Conservation (phyloP, 2,113 vertebrate species). For the Solea senegalensis region DNA sequence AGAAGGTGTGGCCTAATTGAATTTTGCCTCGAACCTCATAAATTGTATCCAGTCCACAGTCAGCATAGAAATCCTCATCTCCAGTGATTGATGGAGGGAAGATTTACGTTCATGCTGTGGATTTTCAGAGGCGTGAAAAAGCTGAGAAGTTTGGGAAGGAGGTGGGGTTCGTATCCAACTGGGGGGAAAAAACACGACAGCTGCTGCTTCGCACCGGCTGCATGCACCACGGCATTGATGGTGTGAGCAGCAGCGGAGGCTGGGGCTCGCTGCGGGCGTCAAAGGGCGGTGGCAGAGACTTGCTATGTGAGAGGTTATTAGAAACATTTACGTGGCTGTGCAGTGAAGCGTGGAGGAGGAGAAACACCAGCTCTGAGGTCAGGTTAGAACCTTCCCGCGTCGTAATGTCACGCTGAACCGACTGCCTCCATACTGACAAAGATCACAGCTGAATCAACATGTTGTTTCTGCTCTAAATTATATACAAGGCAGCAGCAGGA, state of each 20-base stretch:
- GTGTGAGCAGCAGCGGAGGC: slow-evolving; percentile 37
- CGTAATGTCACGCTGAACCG: slow-evolving; percentile 32
- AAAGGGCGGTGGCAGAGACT: slow-evolving; percentile 23
- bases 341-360: slow-evolving; percentile 12
- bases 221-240: slow-evolving; percentile 34
- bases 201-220: slow-evolving; percentile 30
- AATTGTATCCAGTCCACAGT: slow-evolving; percentile 64
- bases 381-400: slow-evolving; percentile 11
- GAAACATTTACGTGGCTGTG: slow-evolving; percentile 49
- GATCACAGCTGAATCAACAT: slow-evolving; percentile 47
- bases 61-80: slow-evolving; percentile 46
- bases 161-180: slow-evolving; percentile 22
- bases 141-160: slow-evolving; percentile 16
- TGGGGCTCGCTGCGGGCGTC: slow-evolving; percentile 29
- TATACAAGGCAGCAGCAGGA: slow-evolving; percentile 24
- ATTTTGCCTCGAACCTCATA: slow-evolving; percentile 67
- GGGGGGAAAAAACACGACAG: slow-evolving; percentile 46
- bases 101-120: slow-evolving; percentile 6
- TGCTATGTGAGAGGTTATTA: slow-evolving; percentile 56
- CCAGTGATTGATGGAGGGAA: slow-evolving; percentile 32
- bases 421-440: slow-evolving; percentile 19
- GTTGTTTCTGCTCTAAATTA: slow-evolving; percentile 51
- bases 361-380: slow-evolving; percentile 30
- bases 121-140: slow-evolving; percentile 34
- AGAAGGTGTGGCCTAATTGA: slow-evolving; percentile 68